A percentile compares a stretch with the other conserved stretches of the same genome.
These are phyloP conservation scores for Melanogrammus aeglefinus DNA, from an alignment of 2,797 vertebrate species.

Conservation along the genomic window DNA sequence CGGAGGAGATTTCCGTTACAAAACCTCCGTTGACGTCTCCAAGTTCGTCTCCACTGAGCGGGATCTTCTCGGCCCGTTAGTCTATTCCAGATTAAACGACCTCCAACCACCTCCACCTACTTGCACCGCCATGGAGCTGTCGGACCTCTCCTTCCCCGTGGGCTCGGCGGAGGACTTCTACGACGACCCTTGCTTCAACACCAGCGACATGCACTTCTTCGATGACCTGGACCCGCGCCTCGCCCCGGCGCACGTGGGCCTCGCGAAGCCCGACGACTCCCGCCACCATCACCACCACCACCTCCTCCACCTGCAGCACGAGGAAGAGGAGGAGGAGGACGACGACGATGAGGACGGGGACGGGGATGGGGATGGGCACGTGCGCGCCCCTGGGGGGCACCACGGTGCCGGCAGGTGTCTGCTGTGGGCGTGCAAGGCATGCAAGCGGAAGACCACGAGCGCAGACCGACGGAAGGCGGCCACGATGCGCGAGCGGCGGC, in stretches of 20 bases:
- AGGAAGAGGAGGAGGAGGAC: not conserved
- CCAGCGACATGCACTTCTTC: conserved; percentile 94
- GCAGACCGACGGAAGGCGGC: conserved; percentile 93
- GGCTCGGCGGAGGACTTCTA: conserved; percentile 87
- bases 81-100: not conserved
- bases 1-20: not conserved
- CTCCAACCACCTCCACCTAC: no score
- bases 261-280: conserved; percentile 80
- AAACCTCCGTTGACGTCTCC: not conserved
- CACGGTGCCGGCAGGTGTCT: conserved; percentile 95
- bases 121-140: conserved; percentile 76
- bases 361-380: conserved; percentile 86
- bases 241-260: conserved; percentile 79
- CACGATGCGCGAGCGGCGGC: conserved; percentile 90
- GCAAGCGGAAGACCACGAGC: conserved; percentile 95
- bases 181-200: conserved; percentile 94
- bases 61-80: not conserved
- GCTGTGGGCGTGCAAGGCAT: conserved; percentile 96
- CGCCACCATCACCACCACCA: conserved; percentile 71
- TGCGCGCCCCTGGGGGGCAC: conserved; percentile 83
- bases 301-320: conserved; percentile 38
- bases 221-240: conserved; percentile 95
- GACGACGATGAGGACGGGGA: not conserved
- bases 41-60: not conserved
- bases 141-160: conserved; percentile 89